These are phyloP conservation scores for Rhizoglyphus robini DNA, from an alignment of 1,140 invertebrate species.

Conservation along the genomic window DNA sequence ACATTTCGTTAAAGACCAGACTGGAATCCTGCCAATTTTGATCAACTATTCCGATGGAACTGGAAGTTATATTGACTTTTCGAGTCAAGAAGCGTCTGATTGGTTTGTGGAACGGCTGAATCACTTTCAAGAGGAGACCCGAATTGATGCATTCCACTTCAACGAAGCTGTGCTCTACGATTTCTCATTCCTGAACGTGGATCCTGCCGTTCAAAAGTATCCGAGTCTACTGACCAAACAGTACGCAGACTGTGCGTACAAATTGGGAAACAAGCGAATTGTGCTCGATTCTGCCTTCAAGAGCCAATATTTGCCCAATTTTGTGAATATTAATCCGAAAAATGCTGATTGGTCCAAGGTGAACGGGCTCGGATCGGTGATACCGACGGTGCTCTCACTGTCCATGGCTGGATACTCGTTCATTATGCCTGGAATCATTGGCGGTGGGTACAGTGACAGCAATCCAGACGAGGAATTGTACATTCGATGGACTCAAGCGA, in stretches of 20 bases:
- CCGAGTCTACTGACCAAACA: constrained; percentile 47
- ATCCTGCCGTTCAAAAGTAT: constrained; percentile 35
- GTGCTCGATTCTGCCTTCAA: constrained; percentile 50
- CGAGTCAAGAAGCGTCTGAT: constrained; percentile 49
- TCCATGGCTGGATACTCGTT: constrained; percentile 62
- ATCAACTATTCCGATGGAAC: constrained; percentile 72
- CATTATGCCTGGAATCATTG: constrained; percentile 80
- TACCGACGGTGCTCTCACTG: constrained; percentile 56
- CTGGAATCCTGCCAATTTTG: constrained; percentile 34
- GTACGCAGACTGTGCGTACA: constrained; percentile 48
- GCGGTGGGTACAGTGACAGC: constrained; percentile 60
- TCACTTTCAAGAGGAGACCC: constrained; percentile 43
- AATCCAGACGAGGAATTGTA: no score
- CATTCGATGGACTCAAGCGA: constrained; percentile 77
- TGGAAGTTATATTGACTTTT: constrained; percentile 55
- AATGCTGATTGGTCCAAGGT: constrained; percentile 60
- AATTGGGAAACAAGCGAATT: constrained; percentile 44
- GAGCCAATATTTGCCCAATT: constrained; percentile 63
- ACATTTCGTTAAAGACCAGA: constrained; percentile 23
- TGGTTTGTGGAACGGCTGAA: constrained; percentile 57
- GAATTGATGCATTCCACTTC: constrained; percentile 78
- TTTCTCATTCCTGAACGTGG: constrained; percentile 32
- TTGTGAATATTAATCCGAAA: constrained; percentile 74
- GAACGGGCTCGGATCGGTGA: constrained; percentile 58
- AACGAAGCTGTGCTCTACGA: constrained; percentile 65